These are phyloP conservation scores for Lasioglossum pauxillum DNA, from an alignment of 2,888 invertebrate genomes.

Conservation along the genomic window DNA sequence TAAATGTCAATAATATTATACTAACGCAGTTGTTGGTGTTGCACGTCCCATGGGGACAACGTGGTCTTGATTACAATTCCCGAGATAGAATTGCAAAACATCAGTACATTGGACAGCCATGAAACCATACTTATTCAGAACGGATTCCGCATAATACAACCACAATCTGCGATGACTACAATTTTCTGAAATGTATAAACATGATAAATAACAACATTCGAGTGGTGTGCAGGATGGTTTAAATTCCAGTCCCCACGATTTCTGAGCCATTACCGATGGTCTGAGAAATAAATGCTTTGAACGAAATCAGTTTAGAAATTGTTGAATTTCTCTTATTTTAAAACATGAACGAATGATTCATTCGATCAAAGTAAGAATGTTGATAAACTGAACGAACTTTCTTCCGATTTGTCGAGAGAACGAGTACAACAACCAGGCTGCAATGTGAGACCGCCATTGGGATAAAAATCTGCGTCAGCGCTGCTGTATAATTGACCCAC, in stretches of 20 bases:
- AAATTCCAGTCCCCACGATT: neutral
- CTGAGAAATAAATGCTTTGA: neutral
- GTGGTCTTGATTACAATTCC: constrained; percentile 42
- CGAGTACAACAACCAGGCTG: too few relatives aligned
- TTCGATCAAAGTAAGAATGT: too few relatives aligned
- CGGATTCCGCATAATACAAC: constrained; percentile 85
- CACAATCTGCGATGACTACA: constrained; percentile 86
- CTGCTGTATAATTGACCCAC: constrained; percentile 80
- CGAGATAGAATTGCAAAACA: constrained; percentile 17
- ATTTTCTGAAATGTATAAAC: constrained; percentile 80
- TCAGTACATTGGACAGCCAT: constrained; percentile 77
- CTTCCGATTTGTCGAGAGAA: fast-evolving
- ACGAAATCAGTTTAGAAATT: neutral
- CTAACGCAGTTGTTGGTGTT: constrained; percentile 74
- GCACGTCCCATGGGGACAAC: constrained; percentile 72
- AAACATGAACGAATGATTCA: too few relatives aligned
- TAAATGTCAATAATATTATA: constrained; percentile 35
- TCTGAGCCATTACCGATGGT: neutral
- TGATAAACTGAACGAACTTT: too few relatives aligned
- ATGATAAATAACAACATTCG: neutral
- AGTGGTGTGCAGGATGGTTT: neutral
- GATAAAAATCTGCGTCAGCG: constrained; percentile 85
- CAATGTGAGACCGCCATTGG: constrained; percentile 83
- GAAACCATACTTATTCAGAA: constrained; percentile 81
- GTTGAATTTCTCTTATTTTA: neutral